A percentile compares a stretch with the other conserved stretches of the same genome.
These are phyloP conservation scores for Holothuria scabra DNA, from an alignment of 53 echinoderm and acorn worm genomes.

Conservation along the genomic window DNA sequence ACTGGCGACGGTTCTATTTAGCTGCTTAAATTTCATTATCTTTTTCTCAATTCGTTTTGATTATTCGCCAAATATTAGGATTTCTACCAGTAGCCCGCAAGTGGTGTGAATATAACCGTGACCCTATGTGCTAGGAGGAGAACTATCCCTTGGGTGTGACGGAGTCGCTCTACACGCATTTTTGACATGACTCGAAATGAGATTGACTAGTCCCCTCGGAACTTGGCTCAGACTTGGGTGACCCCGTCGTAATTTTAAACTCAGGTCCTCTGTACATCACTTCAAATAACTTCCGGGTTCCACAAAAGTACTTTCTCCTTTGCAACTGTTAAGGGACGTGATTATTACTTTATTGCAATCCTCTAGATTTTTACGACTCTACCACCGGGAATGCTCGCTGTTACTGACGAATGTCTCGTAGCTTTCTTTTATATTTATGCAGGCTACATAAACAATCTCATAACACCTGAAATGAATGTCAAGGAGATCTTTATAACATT, in stretches of 20 bases:
- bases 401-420: too few relatives aligned
- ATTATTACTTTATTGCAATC: too few relatives aligned
- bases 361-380: too few relatives aligned
- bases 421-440: too few relatives aligned
- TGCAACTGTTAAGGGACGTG: too few relatives aligned
- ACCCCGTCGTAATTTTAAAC: slow-evolving; percentile 9
- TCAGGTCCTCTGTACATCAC: background rate
- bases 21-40: slow-evolving; percentile 35
- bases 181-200: slow-evolving; percentile 23
- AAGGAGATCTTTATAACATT: too few relatives aligned
- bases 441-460: too few relatives aligned
- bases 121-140: slow-evolving; percentile 1
- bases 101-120: slow-evolving; percentile 20
- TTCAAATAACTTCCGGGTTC: too few relatives aligned
- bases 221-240: background rate
- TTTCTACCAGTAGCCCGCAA: too few relatives aligned
- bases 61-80: slow-evolving; percentile 19
- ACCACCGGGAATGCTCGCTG: too few relatives aligned
- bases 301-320: too few relatives aligned
- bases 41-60: background rate
- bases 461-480: too few relatives aligned
- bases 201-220: slow-evolving; percentile 40
- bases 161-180: background rate
- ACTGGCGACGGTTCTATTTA: slow-evolving; percentile 28
- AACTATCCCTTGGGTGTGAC: background rate